Base-by-base conservation (phyloP, 2,797 vertebrate genomes). In the Decapterus maruadsi region DNA sequence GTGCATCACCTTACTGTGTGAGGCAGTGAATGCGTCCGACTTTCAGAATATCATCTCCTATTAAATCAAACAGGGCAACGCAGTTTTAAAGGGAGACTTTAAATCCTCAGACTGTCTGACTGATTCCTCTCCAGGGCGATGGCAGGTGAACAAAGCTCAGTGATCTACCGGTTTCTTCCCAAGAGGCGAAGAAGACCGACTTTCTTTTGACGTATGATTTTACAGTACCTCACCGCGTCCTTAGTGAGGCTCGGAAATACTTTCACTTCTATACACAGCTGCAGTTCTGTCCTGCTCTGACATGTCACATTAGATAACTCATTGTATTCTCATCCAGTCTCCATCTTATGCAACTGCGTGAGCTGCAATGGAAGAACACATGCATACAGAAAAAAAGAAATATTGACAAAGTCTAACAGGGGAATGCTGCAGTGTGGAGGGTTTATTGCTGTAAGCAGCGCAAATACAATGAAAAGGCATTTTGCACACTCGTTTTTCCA, bases 261-360 rank as follows among this genome's bases (percentile, higher is more conserved):
- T 89, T 87, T 87, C 55, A 51, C 59, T 77, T 82, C 45, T 59
- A 48, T 40, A 43, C 82, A 75, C 66, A 71, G 78, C 79, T 75
- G 75, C 68, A 68, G 50, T 56, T 76, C 65, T 74, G 68, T 84
- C 84, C 74, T 87, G 86, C 81, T 82, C 78, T 65, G 79, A 87
- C 89, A 74, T 91, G 89, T 86, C 79, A 78, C 58, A 73, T 87
- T 89, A 78, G 78, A 84, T 89, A 91, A 89, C 67, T 77, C 63
- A 34, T 57, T 62, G 50, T 11, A 8, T 78, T 89, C 62, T 72
- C 22, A 60, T 59, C 45, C 62, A 36, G 55, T 79, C 75, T 72
- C 13, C 0, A 7, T 73, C 62, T 79, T 77, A 77, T 57, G 66
- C 69, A 87, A 81, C 70, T 14, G 2, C 2, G 4, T 36, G 68